A percentile compares a stretch with the other conserved stretches of the same genome.
Evolutionary conservation across 2,888 invertebrate species (phyloP).

Genomic region (Eledona agricola): DNA sequence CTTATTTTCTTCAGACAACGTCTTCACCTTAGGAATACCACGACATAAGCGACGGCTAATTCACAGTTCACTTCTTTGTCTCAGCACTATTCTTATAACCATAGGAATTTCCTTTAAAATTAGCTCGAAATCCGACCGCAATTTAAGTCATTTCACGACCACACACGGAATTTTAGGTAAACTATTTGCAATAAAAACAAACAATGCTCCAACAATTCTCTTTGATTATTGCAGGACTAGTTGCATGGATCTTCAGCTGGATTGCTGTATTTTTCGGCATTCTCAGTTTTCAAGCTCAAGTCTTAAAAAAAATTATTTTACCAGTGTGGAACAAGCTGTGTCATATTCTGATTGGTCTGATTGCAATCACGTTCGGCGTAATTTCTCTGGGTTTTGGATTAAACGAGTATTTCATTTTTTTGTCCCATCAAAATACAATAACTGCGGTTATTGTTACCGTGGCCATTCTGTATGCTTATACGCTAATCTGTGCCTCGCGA

Average conservation of each 20-base stretch:
- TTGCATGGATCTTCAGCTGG: conserved; percentile 18
- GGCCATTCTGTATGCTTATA: conserved; percentile 21
- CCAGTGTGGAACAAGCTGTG: conserved; percentile 14
- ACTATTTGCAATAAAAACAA: no score
- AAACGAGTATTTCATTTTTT: conserved; percentile 8
- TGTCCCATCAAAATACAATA: conserved; percentile 4
- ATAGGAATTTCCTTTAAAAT: conserved; percentile 35
- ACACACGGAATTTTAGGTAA: conserved; percentile 41
- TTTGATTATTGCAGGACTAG: conserved; percentile 13
- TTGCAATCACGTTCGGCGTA: conserved; percentile 8
- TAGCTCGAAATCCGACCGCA: conserved; percentile 15
- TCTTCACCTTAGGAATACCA: conserved; percentile 36
- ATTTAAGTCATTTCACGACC: conserved; percentile 41
- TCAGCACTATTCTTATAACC: conserved; percentile 29
- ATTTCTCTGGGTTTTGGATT: conserved; percentile 18
- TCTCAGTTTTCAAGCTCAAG: conserved; percentile 1
- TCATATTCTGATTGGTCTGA: conserved; percentile 11
- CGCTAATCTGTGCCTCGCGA: conserved; percentile 6
- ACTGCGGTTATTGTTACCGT: conserved; percentile 14
- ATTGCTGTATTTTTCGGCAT: conserved; percentile 13
- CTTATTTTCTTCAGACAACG: conserved; percentile 32
- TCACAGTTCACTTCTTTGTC: conserved; percentile 30
- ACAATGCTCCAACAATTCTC: no score
- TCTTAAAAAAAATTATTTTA: conserved; percentile 1
- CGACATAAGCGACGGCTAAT: conserved; percentile 29